phyloP scores from a whole-genome alignment of 2,888 invertebrate genomes.

The Cheilosia urbana region DNA sequence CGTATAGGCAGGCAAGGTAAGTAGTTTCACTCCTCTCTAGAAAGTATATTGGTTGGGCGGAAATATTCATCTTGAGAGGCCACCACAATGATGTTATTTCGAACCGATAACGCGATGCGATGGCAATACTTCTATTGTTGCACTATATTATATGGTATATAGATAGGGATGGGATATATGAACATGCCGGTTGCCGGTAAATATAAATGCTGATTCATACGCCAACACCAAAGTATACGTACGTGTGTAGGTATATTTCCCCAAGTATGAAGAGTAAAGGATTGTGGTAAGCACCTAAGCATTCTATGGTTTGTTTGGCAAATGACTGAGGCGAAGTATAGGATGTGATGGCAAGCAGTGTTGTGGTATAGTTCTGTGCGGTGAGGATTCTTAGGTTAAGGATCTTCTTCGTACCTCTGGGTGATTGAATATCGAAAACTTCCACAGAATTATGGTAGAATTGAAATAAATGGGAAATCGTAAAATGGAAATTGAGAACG shows the following conservation, averaged over 20 bases:
- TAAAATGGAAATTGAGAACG: constrained; percentile 45
- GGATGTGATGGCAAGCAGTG: not conserved
- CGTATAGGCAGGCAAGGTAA: not conserved
- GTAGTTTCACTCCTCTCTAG: not conserved
- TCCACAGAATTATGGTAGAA: constrained; percentile 39
- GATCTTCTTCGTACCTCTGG: constrained; percentile 8
- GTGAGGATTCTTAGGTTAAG: not conserved
- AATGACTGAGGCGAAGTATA: not conserved
- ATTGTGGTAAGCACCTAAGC: constrained; percentile 33
- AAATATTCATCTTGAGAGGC: constrained; percentile 1
- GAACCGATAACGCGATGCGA: constrained; percentile 20
- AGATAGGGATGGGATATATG: not conserved
- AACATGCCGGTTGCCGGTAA: not conserved
- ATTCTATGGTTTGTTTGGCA: constrained; percentile 36
- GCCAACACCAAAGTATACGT: too few relatives aligned
- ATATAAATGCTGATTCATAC: not conserved
- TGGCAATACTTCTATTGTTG: constrained; percentile 15
- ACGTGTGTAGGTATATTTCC: not conserved
- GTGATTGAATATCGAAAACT: constrained; percentile 26
- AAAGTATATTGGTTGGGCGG: not conserved
- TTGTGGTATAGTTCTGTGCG: not conserved
- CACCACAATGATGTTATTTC: not conserved
- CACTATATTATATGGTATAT: not conserved
- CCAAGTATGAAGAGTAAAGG: constrained; percentile 11
- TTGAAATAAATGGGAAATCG: constrained; percentile 37